These are phyloP conservation scores for Cossypha heuglini DNA, from an alignment of 2,797 vertebrate genomes.

Conservation along the genomic window DNA sequence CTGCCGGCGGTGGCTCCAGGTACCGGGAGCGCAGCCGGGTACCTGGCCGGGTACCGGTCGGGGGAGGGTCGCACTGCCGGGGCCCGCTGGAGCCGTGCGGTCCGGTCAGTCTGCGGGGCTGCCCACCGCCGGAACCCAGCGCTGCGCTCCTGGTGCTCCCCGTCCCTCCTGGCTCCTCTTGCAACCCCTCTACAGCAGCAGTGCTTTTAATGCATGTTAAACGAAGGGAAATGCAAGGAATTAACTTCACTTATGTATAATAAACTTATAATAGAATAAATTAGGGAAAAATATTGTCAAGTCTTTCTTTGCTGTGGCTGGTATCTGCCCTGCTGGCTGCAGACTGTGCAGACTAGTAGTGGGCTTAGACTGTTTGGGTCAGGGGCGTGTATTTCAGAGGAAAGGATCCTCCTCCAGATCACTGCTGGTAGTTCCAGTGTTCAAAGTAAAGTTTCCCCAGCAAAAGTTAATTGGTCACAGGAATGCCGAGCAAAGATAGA, in stretches of 20 bases:
- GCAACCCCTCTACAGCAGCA: background rate
- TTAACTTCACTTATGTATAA: background rate
- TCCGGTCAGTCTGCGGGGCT: background rate
- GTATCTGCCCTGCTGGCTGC: background rate
- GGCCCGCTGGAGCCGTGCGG: background rate
- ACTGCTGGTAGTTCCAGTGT: background rate
- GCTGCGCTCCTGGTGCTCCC: background rate
- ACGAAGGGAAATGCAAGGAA: background rate
- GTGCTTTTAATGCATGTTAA: background rate
- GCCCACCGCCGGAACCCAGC: background rate
- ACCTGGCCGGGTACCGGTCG: too few relatives aligned
- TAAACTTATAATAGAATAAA: background rate
- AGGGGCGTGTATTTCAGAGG: background rate
- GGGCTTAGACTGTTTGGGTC: background rate
- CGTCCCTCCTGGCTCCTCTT: too few relatives aligned
- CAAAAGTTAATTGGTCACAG: background rate
- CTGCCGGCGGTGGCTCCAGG: background rate
- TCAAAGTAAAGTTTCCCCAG: background rate
- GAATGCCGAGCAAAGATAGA: background rate
- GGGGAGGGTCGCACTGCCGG: rapidly evolving
- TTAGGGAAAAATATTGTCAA: background rate
- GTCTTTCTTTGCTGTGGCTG: background rate
- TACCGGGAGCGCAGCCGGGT: background rate
- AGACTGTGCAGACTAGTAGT: background rate
- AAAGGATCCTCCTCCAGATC: background rate